phyloP scores from a whole-genome alignment of 2,113 vertebrate genomes.

The Platichthys flesus region DNA sequence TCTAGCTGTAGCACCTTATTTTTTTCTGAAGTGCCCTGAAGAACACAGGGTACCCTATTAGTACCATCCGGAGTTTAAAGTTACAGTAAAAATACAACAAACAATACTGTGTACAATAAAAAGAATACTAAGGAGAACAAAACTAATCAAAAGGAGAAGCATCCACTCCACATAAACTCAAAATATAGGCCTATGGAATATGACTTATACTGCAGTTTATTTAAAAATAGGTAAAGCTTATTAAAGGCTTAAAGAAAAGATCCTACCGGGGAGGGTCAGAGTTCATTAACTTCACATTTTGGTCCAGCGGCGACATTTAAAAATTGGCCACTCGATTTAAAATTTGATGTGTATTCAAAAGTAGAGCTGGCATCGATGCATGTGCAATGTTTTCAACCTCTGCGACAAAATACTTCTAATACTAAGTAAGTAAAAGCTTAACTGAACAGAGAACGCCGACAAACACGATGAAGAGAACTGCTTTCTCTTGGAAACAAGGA shows the following conservation, averaged over 20 bases:
- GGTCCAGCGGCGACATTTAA: constrained; percentile 71
- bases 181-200: constrained; percentile 60
- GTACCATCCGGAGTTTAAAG: constrained; percentile 78
- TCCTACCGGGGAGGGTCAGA: constrained; percentile 45
- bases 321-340: constrained; percentile 20
- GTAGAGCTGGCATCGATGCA: constrained; percentile 47
- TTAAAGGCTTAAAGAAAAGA: constrained; percentile 35
- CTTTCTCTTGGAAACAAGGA: constrained; percentile 40
- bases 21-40: constrained; percentile 73
- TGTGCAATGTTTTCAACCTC: constrained; percentile 46
- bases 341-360: constrained; percentile 20
- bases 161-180: constrained; percentile 51
- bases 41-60: constrained; percentile 70
- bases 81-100: constrained; percentile 79
- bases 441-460: constrained; percentile 36
- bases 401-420: constrained; percentile 21
- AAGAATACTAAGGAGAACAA: constrained; percentile 54
- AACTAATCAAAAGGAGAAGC: constrained; percentile 32
- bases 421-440: constrained; percentile 39
- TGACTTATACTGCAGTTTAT: constrained; percentile 74
- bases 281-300: constrained; percentile 77
- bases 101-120: constrained; percentile 75
- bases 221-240: constrained; percentile 75
- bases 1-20: constrained; percentile 70
- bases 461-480: constrained; percentile 20